phyloP scores from a whole-genome alignment of 2,888 invertebrate species.

The Elmis aenea region DNA sequence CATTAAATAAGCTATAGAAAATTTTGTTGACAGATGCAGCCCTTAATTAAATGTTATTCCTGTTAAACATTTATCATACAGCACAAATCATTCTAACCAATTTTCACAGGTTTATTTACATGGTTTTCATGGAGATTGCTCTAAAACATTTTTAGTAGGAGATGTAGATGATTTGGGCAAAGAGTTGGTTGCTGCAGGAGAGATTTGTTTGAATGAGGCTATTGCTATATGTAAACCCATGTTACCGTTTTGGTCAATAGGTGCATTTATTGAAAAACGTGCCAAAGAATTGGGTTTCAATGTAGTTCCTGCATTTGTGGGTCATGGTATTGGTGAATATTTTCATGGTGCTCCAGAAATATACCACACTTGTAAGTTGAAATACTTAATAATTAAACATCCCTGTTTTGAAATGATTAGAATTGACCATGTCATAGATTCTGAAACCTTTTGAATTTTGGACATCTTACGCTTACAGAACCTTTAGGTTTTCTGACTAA shows the following conservation, averaged over 20 bases:
- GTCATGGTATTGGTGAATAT: constrained; percentile 89
- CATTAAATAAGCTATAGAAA: no score
- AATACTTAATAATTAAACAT: no score
- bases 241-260: constrained; percentile 57
- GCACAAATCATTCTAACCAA: no score
- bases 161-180: constrained; percentile 70
- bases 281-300: constrained; percentile 59
- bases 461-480: neutral
- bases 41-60: no score
- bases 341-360: constrained; percentile 93
- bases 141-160: constrained; percentile 80
- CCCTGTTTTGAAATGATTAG: no score
- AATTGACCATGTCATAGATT: no score
- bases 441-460: constrained; percentile 2
- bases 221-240: constrained; percentile 59
- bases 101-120: constrained; percentile 65
- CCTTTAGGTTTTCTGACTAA: no score
- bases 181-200: constrained; percentile 64
- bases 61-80: no score
- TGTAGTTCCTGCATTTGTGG: constrained; percentile 76
- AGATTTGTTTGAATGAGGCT: constrained; percentile 63
- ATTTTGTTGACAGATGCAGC: no score
- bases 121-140: constrained; percentile 91
- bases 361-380: constrained; percentile 68
- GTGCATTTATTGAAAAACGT: constrained; percentile 58